Percentiles rank a stretch among this genome's conserved stretches.
These are phyloP conservation scores for Aphaenogaster rudis DNA, from an alignment of 1,140 invertebrate genomes.

Conservation along the genomic window DNA sequence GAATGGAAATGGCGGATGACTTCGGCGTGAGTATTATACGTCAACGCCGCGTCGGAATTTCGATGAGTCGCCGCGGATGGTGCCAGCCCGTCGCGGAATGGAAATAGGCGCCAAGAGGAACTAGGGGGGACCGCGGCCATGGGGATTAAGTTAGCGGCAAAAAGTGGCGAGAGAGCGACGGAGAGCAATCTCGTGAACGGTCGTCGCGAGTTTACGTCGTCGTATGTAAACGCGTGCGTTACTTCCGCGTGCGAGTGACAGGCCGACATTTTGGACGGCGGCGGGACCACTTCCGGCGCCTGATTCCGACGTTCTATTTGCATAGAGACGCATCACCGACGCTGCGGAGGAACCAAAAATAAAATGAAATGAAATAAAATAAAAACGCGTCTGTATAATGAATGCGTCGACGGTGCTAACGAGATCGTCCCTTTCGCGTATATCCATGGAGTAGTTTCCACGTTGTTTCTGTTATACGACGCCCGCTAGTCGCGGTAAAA, in stretches of 20 bases:
- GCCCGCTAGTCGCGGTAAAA: background rate
- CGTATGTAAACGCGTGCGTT: slow-evolving; percentile 39
- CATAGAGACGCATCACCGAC: slow-evolving; percentile 63
- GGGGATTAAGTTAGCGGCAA: slow-evolving; percentile 6
- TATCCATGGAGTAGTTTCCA: slow-evolving; percentile 22
- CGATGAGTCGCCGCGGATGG: slow-evolving; percentile 47
- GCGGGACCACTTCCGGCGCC: slow-evolving; percentile 67
- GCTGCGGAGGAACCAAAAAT: slow-evolving; percentile 13
- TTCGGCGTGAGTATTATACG: slow-evolving; percentile 22
- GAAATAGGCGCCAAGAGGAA: slow-evolving; percentile 29
- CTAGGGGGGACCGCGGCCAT: background rate
- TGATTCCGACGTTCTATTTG: slow-evolving; percentile 74
- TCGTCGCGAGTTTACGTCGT: slow-evolving; percentile 53
- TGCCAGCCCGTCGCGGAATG: slow-evolving; percentile 47
- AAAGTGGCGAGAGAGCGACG: slow-evolving; percentile 18
- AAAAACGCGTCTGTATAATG: slow-evolving; percentile 49
- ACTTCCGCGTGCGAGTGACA: slow-evolving; percentile 70
- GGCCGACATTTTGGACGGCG: slow-evolving; percentile 66
- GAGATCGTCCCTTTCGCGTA: slow-evolving; percentile 14
- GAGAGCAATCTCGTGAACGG: slow-evolving; percentile 6
- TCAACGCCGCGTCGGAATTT: slow-evolving; percentile 56
- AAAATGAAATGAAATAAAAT: slow-evolving; percentile 21
- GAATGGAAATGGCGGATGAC: slow-evolving; percentile 36
- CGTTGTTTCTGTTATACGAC: slow-evolving; percentile 8
- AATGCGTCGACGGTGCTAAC: slow-evolving; percentile 57